phyloP scores from a whole-genome alignment of 1,140 invertebrate species.

The Dendroctonus ponderosae region DNA sequence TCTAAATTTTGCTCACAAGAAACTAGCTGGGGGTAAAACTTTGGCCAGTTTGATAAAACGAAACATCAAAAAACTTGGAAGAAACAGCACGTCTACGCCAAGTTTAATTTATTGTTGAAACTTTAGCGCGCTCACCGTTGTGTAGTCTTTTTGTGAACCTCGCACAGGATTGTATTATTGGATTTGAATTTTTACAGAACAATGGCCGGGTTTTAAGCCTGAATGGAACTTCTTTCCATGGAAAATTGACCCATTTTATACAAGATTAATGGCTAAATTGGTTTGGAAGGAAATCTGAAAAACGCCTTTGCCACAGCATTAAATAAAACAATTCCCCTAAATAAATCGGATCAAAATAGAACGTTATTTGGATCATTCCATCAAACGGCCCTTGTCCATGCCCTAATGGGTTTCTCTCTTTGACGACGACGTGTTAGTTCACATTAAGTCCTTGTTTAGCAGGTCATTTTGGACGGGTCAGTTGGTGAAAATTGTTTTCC shows the following conservation, averaged over 20 bases:
- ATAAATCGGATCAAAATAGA: too few species aligned
- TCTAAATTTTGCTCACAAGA: conserved; percentile 13
- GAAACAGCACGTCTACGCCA: conserved; percentile 21
- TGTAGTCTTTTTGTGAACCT: conserved; percentile 19
- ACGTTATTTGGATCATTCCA: neutral
- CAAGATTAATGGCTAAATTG: too few species aligned
- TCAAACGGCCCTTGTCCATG: neutral
- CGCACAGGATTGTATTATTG: conserved; percentile 5
- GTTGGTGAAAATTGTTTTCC: conserved; percentile 9
- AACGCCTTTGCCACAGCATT: too few species aligned
- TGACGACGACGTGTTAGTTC: conserved; percentile 5
- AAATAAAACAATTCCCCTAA: too few species aligned
- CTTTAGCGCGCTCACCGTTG: conserved; percentile 15
- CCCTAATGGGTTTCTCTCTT: conserved; percentile 11
- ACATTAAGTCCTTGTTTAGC: conserved; percentile 10
- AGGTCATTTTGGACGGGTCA: conserved; percentile 15
- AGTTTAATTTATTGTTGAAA: conserved; percentile 25
- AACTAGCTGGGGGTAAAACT: conserved; percentile 19
- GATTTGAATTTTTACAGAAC: neutral
- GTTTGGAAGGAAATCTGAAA: too few species aligned
- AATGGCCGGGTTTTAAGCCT: too few species aligned
- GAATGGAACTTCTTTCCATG: too few species aligned
- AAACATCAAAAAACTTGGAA: conserved; percentile 19
- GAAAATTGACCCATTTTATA: too few species aligned
- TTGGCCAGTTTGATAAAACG: conserved; percentile 22